Base-by-base conservation (phyloP, 1,140 invertebrate genomes). In the Sitobion miscanthi region DNA sequence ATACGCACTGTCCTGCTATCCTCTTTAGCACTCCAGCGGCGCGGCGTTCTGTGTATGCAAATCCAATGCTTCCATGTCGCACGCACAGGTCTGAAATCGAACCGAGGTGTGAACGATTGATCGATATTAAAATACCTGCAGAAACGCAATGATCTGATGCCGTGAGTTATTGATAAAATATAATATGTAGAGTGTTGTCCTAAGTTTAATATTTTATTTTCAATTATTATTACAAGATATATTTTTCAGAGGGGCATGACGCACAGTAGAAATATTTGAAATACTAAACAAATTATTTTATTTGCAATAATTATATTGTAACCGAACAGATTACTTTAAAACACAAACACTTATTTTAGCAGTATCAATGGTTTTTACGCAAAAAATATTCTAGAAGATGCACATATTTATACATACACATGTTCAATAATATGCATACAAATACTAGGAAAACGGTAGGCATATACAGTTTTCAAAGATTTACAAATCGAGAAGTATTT, bases 41-140 rank as follows among this genome's bases (percentile, higher is more conserved):
- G 23, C 87, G 88, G 88, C 88, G 88, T 90, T 23, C 20, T 38
- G 88, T 90, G 52, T 90, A 90, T 90, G 88, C 88, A 90, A 90
- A 90, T 90, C 54, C 23, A 52, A 77, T 77, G 62, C 62, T 77
- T 42, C 54, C 42, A 17, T 54, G 47, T 35, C 23, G 42, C 52
- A 52, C 49, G 49, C 86, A 35, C 87, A 54, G 87, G 87, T 25
- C 23, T 52, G 45, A 88, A 45, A 42, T 30, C 9, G 8, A 45
- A 82, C 6, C 35, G 17, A 82, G 11, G n/a, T 82, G n/a, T 82
- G 77, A 38, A 82, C 62, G 62, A 38, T 82, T n/a, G 69, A 77
- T 62, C 20, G 52, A 54, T 54, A 54, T 7, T 54, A 54, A 54
- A 54, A 21, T 6, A 54, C 21, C 42, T 42, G 42, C 52, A 23